Conservation (phyloP, 2,797 vertebrate genomes). For the Siniperca obscura region DNA sequence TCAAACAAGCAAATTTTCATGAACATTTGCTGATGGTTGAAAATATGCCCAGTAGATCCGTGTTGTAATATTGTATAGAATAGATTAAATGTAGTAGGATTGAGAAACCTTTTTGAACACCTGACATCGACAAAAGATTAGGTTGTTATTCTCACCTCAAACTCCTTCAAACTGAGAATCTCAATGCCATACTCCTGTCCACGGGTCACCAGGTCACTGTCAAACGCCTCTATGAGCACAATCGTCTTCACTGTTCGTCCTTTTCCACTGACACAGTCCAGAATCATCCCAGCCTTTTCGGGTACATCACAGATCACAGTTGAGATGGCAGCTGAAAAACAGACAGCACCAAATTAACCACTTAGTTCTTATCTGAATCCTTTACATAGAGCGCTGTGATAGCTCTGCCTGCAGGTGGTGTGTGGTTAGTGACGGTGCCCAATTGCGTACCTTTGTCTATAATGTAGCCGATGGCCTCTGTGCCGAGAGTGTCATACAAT, state of each 20-base stretch:
- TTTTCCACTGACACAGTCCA: slow-evolving; percentile 85
- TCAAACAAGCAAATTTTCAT: not conserved
- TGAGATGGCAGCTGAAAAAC: slow-evolving; percentile 86
- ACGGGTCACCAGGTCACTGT: slow-evolving; percentile 85
- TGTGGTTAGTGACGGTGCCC: not conserved
- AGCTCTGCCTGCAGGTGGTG: not conserved
- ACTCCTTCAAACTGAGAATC: slow-evolving; percentile 87
- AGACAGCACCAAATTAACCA: not conserved
- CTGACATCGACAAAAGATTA: not conserved
- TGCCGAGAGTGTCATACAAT: slow-evolving; percentile 94
- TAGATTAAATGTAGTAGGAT: no score
- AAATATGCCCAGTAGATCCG: not conserved
- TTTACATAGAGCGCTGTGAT: not conserved
- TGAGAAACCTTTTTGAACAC: not conserved
- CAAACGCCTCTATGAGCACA: slow-evolving; percentile 90
- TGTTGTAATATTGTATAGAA: not conserved
- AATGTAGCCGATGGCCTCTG: slow-evolving; percentile 91
- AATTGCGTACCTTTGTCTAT: slow-evolving; percentile 89
- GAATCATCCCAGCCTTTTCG: slow-evolving; percentile 89
- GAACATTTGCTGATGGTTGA: not conserved
- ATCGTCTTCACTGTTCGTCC: slow-evolving; percentile 86
- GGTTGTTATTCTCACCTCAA: slow-evolving; percentile 86
- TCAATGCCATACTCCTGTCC: slow-evolving; percentile 89
- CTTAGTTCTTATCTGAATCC: not conserved
- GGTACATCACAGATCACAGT: slow-evolving; percentile 92